Conservation (phyloP, 2,888 invertebrate genomes). For the Rutpela maculata region DNA sequence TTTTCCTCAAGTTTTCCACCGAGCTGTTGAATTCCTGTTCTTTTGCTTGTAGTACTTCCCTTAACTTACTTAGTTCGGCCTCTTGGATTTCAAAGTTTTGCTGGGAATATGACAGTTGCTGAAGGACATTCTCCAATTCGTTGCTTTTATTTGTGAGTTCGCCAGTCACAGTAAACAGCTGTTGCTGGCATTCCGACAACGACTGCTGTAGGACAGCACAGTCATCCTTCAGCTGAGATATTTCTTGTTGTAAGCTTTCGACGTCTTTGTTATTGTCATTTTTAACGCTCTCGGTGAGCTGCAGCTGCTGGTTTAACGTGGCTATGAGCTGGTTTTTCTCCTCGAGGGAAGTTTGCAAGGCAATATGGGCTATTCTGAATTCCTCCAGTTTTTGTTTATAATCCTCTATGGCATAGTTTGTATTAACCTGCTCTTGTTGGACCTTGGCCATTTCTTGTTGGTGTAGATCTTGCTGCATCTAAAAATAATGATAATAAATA, state of each 20-base stretch:
- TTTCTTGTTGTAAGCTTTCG: constrained; percentile 60
- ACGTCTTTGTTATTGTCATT: constrained; percentile 63
- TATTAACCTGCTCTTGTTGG: constrained; percentile 48
- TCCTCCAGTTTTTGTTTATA: constrained; percentile 53
- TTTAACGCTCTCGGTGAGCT: constrained; percentile 52
- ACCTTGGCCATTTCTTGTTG: constrained; percentile 44
- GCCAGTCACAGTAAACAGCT: constrained; percentile 52
- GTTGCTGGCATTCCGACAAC: constrained; percentile 51
- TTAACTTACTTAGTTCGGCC: constrained; percentile 52
- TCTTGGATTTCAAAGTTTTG: constrained; percentile 53
- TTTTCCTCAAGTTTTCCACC: constrained; percentile 52
- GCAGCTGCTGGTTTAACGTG: constrained; percentile 55
- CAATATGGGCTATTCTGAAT: constrained; percentile 39
- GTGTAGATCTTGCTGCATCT: constrained; percentile 21
- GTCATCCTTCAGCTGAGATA: constrained; percentile 53
- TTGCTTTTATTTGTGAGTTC: constrained; percentile 51
- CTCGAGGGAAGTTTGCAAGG: constrained; percentile 52
- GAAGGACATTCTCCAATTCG: constrained; percentile 52
- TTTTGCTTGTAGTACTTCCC: constrained; percentile 44
- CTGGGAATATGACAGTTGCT: constrained; percentile 53
- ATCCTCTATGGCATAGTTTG: constrained; percentile 45
- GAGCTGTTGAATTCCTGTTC: constrained; percentile 54
- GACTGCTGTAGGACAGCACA: constrained; percentile 50
- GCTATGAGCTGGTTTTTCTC: constrained; percentile 55
- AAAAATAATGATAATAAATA: constrained; percentile 14